phyloP scores from a whole-genome alignment of 2,113 vertebrate genomes.

The Plecturocebus donacophilus region DNA sequence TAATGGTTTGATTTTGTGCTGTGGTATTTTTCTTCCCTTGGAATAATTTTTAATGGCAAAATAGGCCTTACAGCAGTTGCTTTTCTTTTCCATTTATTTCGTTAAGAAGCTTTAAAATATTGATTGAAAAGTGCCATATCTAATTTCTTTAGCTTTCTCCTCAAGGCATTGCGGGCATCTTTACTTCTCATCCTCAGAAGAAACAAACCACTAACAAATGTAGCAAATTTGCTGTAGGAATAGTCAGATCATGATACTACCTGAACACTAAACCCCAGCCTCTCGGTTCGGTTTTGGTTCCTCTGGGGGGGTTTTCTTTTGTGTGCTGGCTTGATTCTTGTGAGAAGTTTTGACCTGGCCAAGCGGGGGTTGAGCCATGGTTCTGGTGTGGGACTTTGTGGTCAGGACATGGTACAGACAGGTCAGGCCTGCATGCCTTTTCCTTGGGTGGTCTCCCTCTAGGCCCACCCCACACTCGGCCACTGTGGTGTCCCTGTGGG shows the following conservation, averaged over 20 bases:
- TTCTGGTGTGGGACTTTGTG: not conserved
- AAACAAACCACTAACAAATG: constrained; percentile 59
- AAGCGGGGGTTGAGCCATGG: not conserved
- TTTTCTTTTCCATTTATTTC: constrained; percentile 83
- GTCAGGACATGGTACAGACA: not conserved
- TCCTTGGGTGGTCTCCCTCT: not conserved
- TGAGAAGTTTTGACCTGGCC: not conserved
- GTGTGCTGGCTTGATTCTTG: not conserved
- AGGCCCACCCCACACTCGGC: not conserved
- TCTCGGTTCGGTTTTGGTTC: constrained; percentile 9
- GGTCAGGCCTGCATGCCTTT: not conserved
- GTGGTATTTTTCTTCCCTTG: constrained; percentile 78
- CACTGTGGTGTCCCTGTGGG: not conserved
- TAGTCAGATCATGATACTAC: not conserved
- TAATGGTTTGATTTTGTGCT: constrained; percentile 24
- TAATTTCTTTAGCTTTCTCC: constrained; percentile 80
- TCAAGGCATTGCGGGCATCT: constrained; percentile 71
- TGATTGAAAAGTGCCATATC: constrained; percentile 89
- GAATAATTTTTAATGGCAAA: constrained; percentile 77
- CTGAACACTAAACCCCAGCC: constrained; percentile 50
- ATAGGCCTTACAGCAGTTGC: constrained; percentile 88
- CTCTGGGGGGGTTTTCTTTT: constrained; percentile 69
- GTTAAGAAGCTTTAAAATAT: constrained; percentile 90
- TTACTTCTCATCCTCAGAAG: constrained; percentile 71
- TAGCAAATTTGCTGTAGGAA: constrained; percentile 58